phyloP scores from a whole-genome alignment of 2,888 invertebrate species.

The Cepaea hortensis region DNA sequence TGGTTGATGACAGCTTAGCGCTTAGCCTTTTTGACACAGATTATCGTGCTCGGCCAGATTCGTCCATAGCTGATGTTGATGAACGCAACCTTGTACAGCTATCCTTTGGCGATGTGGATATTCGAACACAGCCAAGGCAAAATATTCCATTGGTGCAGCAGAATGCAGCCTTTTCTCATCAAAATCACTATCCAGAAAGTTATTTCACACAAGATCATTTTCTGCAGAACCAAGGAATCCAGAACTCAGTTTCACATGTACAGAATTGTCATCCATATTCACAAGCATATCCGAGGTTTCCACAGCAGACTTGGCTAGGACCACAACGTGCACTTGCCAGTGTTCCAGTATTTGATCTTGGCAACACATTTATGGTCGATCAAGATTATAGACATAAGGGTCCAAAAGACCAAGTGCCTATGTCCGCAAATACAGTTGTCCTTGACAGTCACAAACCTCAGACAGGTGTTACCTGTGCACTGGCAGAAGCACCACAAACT shows the following conservation, averaged over 20 bases:
- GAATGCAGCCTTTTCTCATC: not conserved
- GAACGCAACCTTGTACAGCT: not conserved
- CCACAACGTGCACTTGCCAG: not conserved
- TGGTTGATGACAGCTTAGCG: not conserved
- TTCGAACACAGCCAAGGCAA: not conserved
- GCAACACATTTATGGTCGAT: not conserved
- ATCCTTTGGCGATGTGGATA: not conserved
- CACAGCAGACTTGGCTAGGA: not conserved
- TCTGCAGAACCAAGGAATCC: not conserved
- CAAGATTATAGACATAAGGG: not conserved
- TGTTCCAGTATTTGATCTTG: not conserved
- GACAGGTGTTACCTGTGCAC: too few relatives aligned
- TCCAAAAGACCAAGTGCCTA: not conserved
- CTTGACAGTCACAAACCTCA: not conserved
- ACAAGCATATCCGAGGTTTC: not conserved
- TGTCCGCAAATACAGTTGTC: not conserved
- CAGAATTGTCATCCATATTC: not conserved
- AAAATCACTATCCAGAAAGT: not conserved
- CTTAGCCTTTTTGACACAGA: not conserved
- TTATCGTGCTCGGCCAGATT: conserved; percentile 2
- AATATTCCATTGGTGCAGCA: not conserved
- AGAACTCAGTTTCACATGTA: not conserved
- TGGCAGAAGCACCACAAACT: too few relatives aligned
- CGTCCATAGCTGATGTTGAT: not conserved
- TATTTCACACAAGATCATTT: not conserved